Evolutionary conservation across 2,113 vertebrate species (phyloP).

Genomic region (Malurus melanocephalus): DNA sequence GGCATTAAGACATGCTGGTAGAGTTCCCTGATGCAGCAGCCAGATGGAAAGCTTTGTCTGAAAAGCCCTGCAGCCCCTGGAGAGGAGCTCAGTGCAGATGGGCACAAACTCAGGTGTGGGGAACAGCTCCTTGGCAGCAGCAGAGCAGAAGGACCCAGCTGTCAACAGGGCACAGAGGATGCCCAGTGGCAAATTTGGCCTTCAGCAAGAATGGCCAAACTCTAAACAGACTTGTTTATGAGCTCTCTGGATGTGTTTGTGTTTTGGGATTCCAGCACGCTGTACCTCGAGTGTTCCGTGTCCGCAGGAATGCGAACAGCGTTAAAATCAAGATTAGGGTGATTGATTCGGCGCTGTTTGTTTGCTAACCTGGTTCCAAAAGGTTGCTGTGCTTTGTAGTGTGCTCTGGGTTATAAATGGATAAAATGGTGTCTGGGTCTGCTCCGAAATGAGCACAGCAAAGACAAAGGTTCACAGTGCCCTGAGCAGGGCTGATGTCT

Average conservation of each 20-base stretch:
- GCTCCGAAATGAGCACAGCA: fast-evolving
- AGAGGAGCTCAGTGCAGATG: background rate
- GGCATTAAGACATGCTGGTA: background rate
- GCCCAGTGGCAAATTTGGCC: background rate
- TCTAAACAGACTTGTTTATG: background rate
- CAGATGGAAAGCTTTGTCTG: background rate
- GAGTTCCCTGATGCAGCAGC: background rate
- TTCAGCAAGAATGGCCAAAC: background rate
- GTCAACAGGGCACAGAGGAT: background rate
- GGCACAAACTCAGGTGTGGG: background rate
- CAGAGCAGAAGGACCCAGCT: background rate
- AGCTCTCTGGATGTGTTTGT: background rate
- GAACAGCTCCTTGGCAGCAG: background rate
- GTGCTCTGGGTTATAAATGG: background rate
- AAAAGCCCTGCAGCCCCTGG: background rate
- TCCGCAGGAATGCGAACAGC: constrained; percentile 21
- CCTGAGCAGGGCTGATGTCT: background rate
- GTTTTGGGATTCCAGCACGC: background rate
- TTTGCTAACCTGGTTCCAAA: constrained; percentile 5
- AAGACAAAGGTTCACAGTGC: background rate
- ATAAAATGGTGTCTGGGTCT: background rate
- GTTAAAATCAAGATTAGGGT: constrained; percentile 21
- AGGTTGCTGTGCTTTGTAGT: background rate
- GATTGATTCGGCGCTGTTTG: background rate
- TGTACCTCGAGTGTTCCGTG: background rate